These are phyloP conservation scores for Sarcophaga rosellei DNA, from an alignment of 2,888 invertebrate species.

Conservation along the genomic window DNA sequence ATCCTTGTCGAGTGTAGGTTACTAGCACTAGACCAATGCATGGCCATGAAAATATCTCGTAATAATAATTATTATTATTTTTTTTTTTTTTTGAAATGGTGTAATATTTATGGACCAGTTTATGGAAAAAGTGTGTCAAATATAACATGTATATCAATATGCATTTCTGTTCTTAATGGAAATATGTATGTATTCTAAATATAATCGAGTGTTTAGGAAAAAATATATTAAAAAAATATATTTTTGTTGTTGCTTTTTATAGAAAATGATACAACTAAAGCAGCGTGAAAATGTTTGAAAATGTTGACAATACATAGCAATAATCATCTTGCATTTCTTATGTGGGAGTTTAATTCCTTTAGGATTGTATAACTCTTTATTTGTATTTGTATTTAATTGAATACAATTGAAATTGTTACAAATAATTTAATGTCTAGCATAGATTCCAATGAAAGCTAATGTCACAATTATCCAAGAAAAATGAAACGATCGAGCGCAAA, in stretches of 20 bases:
- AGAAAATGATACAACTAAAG: not conserved
- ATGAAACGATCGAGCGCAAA: not conserved
- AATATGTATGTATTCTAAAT: constrained; percentile 36
- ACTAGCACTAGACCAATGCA: not conserved
- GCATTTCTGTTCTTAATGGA: constrained; percentile 17
- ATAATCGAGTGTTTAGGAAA: not conserved
- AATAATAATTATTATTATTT: not conserved
- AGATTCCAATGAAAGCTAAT: constrained; percentile 2
- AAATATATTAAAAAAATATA: not conserved
- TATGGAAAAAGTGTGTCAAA: constrained; percentile 49
- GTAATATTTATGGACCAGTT: constrained; percentile 41
- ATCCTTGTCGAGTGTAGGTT: too few species aligned
- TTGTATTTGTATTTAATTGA: not conserved
- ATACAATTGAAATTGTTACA: not conserved
- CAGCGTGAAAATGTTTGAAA: too few species aligned
- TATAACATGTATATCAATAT: constrained; percentile 33
- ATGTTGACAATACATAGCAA: not conserved
- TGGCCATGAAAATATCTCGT: not conserved
- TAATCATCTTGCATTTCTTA: not conserved
- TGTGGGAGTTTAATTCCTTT: constrained; percentile 19
- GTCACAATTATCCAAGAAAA: constrained; percentile 24
- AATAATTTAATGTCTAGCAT: constrained; percentile 14
- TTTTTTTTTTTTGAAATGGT: constrained; percentile 23
- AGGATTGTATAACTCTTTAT: not conserved
- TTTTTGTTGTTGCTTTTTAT: not conserved